Percentiles rank a stretch among this genome's conserved stretches.
Conservation (phyloP, 2,113 vertebrate genomes). For the Nanorana parkeri region DNA sequence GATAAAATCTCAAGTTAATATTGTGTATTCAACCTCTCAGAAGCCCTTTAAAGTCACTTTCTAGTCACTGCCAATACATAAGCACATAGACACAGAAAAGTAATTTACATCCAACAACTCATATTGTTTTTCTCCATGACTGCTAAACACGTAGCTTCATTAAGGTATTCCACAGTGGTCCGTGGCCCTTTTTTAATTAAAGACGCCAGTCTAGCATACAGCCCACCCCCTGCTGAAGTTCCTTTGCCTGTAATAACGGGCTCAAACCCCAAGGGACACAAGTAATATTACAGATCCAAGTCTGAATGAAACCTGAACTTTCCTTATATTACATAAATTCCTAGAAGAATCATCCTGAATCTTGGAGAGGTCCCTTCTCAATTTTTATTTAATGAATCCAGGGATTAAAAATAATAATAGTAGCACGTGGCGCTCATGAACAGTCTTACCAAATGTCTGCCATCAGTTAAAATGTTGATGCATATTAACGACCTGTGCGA, state of each 20-base stretch:
- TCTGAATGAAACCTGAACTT: constrained; percentile 62
- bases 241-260: constrained; percentile 75
- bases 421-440: constrained; percentile 42
- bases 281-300: constrained; percentile 65
- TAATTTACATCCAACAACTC: too few relatives aligned
- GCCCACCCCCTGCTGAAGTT: constrained; percentile 62
- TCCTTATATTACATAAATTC: constrained; percentile 66
- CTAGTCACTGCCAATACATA: too few relatives aligned
- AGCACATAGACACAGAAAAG: too few relatives aligned
- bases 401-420: constrained; percentile 52
- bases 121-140: constrained; percentile 64
- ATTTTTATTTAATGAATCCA: constrained; percentile 67
- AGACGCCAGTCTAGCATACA: constrained; percentile 69
- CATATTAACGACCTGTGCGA: constrained; percentile 59
- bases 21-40: too few relatives aligned
- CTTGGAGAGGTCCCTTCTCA: constrained; percentile 61
- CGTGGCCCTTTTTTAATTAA: constrained; percentile 76
- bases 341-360: constrained; percentile 63
- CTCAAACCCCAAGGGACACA: constrained; percentile 65
- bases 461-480: constrained; percentile 64
- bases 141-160: constrained; percentile 58
- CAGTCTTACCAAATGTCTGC: constrained; percentile 60
- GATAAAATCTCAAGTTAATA: too few relatives aligned
- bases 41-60: too few relatives aligned
- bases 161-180: constrained; percentile 68